Evolutionary conservation across 2,797 vertebrate genomes (phyloP).

Genomic region (Hypotaenidia philippensis): DNA sequence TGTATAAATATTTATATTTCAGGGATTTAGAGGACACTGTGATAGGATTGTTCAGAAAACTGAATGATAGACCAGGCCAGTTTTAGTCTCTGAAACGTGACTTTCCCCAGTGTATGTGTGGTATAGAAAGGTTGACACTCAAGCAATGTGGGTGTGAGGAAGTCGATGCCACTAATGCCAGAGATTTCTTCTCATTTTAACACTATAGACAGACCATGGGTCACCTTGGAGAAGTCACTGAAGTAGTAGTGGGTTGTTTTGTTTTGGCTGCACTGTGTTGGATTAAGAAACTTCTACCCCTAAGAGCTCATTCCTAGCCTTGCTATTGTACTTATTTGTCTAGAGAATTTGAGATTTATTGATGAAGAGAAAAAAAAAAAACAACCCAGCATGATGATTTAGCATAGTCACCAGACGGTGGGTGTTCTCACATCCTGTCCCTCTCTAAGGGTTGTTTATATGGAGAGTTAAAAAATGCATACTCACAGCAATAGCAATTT

Average conservation of each 20-base stretch:
- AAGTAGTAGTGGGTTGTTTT: neutral
- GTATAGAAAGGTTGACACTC: neutral
- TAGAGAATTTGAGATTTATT: slow-evolving; percentile 34
- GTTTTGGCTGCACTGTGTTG: neutral
- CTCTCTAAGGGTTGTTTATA: neutral
- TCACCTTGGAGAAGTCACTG: neutral
- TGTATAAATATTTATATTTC: neutral
- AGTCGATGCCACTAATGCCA: neutral
- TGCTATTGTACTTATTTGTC: neutral
- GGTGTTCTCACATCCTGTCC: slow-evolving; percentile 6
- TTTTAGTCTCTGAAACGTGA: neutral
- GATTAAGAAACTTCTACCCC: neutral
- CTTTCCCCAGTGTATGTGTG: neutral
- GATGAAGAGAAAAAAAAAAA: slow-evolving; percentile 8
- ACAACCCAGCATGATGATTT: neutral
- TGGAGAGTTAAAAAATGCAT: neutral
- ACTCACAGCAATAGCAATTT: neutral
- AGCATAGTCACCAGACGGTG: neutral
- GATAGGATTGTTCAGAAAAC: neutral
- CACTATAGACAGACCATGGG: neutral
- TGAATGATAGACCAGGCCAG: neutral
- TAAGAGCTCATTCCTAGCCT: neutral
- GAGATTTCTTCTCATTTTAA: neutral
- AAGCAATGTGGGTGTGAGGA: neutral
- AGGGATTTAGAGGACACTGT: neutral